phyloP scores from a whole-genome alignment of 2,888 invertebrate genomes.

The Yponomeuta sedellus region DNA sequence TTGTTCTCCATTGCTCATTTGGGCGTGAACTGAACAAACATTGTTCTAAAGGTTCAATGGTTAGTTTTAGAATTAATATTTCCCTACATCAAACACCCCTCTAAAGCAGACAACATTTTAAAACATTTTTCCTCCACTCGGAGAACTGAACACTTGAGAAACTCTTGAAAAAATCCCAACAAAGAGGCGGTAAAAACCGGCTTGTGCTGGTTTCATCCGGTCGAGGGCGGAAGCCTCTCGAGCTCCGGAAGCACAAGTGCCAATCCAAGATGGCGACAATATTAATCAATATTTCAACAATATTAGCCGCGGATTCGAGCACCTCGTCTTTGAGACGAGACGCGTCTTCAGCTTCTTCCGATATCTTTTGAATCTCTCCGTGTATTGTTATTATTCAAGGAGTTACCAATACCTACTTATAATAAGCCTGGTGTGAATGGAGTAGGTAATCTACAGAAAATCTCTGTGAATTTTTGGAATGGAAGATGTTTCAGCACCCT shows the following conservation, averaged over 20 bases:
- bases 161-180: conserved; percentile 30
- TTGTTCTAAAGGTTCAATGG: not conserved
- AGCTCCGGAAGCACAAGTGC: conserved; percentile 38
- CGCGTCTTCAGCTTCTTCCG: conserved; percentile 3
- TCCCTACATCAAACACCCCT: not conserved
- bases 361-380: not conserved
- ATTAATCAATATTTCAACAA: conserved; percentile 78
- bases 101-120: conserved; percentile 1
- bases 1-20: conserved; percentile 44
- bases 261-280: conserved; percentile 72
- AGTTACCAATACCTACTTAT: not conserved
- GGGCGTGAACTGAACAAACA: conserved; percentile 28
- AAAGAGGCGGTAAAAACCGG: conserved; percentile 46
- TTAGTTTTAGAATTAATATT: not conserved
- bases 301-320: conserved; percentile 48
- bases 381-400: not conserved
- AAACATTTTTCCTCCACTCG: conserved; percentile 29
- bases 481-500: too few species aligned
- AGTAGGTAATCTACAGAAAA: too few species aligned
- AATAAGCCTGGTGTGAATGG: too few species aligned
- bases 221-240: conserved; percentile 37
- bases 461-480: too few species aligned
- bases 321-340: conserved; percentile 9
- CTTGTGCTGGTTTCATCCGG: conserved; percentile 54
- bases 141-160: conserved; percentile 34